These are phyloP conservation scores for Dolichallabes microphthalmus DNA, from an alignment of 2,113 vertebrate species.

Conservation along the genomic window DNA sequence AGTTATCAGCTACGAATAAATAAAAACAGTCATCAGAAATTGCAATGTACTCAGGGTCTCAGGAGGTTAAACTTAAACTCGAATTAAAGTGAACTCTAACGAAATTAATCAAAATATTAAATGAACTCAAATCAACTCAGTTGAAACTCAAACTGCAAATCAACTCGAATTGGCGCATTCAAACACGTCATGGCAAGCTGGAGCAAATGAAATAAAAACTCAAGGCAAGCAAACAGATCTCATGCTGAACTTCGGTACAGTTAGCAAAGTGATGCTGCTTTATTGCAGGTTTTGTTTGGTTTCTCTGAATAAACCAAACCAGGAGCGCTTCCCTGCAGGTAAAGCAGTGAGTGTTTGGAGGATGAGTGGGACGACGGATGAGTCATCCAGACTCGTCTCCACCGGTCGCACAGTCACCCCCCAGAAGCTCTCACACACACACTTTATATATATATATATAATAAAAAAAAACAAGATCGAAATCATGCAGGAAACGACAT, in stretches of 20 bases:
- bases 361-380: not conserved
- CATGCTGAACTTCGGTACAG: not conserved
- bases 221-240: not conserved
- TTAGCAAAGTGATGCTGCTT: not conserved
- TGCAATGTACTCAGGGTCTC: too few relatives aligned
- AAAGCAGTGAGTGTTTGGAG: not conserved
- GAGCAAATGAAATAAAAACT: not conserved
- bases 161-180: slow-evolving; percentile 14
- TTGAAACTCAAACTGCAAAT: too few relatives aligned
- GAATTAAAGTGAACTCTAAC: too few relatives aligned
- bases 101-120: too few relatives aligned
- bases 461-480: not conserved
- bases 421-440: not conserved
- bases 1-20: not conserved
- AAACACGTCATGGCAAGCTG: not conserved
- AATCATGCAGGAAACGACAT: not conserved
- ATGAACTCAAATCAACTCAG: too few relatives aligned
- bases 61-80: too few relatives aligned
- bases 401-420: not conserved
- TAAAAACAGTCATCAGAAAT: not conserved
- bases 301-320: not conserved
- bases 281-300: not conserved
- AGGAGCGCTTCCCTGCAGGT: not conserved
- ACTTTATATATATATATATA: not conserved
- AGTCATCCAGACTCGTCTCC: not conserved